These are phyloP conservation scores for Rhopalosiphum maidis DNA, from an alignment of 1,140 invertebrate species.

Conservation along the genomic window DNA sequence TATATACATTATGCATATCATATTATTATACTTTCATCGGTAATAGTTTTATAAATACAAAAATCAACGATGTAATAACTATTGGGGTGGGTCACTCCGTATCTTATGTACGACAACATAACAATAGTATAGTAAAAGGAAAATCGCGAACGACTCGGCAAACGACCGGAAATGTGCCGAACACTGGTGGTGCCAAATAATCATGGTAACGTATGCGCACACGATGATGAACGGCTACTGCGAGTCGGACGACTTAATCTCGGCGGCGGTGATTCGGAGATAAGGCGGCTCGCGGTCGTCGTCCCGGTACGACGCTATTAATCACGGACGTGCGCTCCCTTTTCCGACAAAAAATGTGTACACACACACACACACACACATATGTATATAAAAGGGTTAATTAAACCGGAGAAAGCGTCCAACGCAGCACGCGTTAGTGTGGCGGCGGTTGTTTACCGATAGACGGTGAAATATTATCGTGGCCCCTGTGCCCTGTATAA, in stretches of 20 bases:
- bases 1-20: too few relatives aligned
- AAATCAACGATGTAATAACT: too few relatives aligned
- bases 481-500: neutral
- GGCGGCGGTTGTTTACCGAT: neutral
- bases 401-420: neutral
- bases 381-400: neutral
- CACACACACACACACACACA: neutral
- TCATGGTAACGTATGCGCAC: neutral
- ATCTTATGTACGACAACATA: neutral
- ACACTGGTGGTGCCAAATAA: neutral
- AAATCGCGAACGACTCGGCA: neutral
- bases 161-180: slow-evolving; percentile 1
- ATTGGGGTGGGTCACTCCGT: neutral
- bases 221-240: neutral
- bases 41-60: too few relatives aligned
- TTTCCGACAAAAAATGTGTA: neutral
- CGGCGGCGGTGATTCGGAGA: neutral
- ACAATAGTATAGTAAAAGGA: neutral
- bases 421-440: neutral
- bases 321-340: neutral
- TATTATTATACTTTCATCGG: too few relatives aligned
- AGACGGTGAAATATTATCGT: neutral
- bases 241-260: slow-evolving; percentile 15
- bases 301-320: neutral
- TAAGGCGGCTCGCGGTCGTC: neutral